Conservation (phyloP, 1,140 invertebrate genomes). For the Plodia interpunctella region DNA sequence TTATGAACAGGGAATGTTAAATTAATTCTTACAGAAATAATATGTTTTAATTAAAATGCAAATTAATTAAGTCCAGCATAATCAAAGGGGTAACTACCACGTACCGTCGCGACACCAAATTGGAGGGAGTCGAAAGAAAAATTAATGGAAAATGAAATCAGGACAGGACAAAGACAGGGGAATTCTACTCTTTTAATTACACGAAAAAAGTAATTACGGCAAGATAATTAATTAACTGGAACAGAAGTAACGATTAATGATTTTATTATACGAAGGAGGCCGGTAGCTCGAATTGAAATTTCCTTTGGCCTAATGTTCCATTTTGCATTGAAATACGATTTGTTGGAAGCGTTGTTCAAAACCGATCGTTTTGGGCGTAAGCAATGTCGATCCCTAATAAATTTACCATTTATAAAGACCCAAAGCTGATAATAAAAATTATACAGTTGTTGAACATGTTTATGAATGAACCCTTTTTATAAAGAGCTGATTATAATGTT, state of each 20-base stretch:
- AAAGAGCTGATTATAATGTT: too few relatives aligned
- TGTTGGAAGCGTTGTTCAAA: conserved; percentile 54
- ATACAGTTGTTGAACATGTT: conserved; percentile 9
- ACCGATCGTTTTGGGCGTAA: conserved; percentile 46
- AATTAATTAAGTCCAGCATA: conserved; percentile 71
- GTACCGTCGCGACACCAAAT: conserved; percentile 70
- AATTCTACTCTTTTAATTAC: conserved; percentile 77
- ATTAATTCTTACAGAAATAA: conserved; percentile 49
- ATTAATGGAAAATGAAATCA: conserved; percentile 77
- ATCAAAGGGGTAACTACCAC: conserved; percentile 71
- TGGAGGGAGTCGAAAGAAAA: conserved; percentile 71
- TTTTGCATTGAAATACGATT: conserved; percentile 47
- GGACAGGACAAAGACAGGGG: conserved; percentile 73
- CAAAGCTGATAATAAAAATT: conserved; percentile 6
- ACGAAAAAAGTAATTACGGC: conserved; percentile 76
- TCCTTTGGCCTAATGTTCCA: conserved; percentile 44
- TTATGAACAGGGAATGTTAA: conserved; percentile 25
- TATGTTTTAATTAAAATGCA: conserved; percentile 71
- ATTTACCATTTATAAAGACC: conserved; percentile 16
- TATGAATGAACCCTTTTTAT: conserved; percentile 3
- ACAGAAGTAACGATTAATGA: conserved; percentile 77
- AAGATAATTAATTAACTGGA: conserved; percentile 77
- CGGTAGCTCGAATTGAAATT: conserved; percentile 63
- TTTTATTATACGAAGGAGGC: conserved; percentile 75
- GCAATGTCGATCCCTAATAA: conserved; percentile 26